These are phyloP conservation scores for Stichodactyla mertensii DNA, from an alignment of 64 coral and sea anemone species.

Conservation along the genomic window DNA sequence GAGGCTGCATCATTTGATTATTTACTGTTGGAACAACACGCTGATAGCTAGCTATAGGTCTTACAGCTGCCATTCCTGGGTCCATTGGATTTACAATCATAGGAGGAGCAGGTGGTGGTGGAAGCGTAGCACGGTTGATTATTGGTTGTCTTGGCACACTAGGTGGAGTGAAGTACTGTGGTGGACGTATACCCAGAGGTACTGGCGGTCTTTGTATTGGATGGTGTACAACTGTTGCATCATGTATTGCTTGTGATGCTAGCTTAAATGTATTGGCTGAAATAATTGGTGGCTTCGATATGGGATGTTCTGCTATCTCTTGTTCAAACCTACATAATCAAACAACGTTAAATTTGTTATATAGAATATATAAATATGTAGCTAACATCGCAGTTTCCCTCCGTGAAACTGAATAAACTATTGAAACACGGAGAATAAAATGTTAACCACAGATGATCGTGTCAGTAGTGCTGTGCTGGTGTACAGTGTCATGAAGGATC, in stretches of 20 bases:
- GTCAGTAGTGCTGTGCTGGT: no score
- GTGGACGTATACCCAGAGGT: neutral
- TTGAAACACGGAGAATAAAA: neutral
- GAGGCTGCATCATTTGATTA: slow-evolving; percentile 3
- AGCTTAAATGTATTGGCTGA: slow-evolving; percentile 83
- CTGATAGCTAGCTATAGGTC: neutral
- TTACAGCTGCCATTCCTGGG: slow-evolving; percentile 39
- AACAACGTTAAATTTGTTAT: neutral
- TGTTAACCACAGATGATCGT: neutral
- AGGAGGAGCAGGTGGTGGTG: slow-evolving; percentile 19
- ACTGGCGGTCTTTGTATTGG: slow-evolving; percentile 24
- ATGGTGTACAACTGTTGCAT: slow-evolving; percentile 48
- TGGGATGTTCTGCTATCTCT: slow-evolving; percentile 78
- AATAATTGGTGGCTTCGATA: slow-evolving; percentile 67
- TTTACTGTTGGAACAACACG: neutral
- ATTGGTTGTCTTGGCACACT: neutral
- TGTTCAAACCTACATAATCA: slow-evolving; percentile 77
- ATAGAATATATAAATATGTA: neutral
- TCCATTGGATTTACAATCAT: slow-evolving; percentile 9
- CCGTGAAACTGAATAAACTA: neutral
- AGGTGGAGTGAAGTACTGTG: slow-evolving; percentile 18
- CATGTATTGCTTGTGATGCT: slow-evolving; percentile 84
- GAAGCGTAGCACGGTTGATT: slow-evolving; percentile 32
- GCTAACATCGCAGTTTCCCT: neutral
- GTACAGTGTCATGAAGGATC: neutral